Percentiles rank a stretch among this genome's conserved stretches.
These are phyloP conservation scores for Hormaphis cornu DNA, from an alignment of 1,140 invertebrate genomes.

Conservation along the genomic window DNA sequence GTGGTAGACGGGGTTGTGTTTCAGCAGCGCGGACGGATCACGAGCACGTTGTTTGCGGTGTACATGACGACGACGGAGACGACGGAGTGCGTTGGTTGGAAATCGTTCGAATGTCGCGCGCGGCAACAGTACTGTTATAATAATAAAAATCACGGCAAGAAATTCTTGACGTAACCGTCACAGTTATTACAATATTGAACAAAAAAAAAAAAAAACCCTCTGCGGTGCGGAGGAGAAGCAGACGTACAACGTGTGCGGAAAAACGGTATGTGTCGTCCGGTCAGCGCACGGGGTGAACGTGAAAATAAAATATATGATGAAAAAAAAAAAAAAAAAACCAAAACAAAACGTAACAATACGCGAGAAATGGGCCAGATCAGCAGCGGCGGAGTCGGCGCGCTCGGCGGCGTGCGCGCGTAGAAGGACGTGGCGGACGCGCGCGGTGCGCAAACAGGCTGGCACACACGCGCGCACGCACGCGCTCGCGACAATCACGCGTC, in stretches of 20 bases:
- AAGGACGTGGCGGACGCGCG: neutral
- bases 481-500: neutral
- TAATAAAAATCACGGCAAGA: too few relatives aligned
- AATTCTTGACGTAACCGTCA: neutral
- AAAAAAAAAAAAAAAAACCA: conserved; percentile 1
- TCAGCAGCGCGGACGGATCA: neutral
- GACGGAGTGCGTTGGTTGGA: neutral
- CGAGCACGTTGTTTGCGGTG: neutral
- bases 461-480: neutral
- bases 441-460: neutral
- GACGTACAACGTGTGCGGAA: neutral
- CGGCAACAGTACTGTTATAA: too few relatives aligned
- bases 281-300: neutral
- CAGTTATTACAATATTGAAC: too few relatives aligned
- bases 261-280: neutral
- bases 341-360: too few relatives aligned
- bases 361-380: conserved; percentile 10
- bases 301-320: neutral
- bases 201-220: too few relatives aligned
- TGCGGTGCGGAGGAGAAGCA: neutral
- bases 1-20: neutral
- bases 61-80: neutral
- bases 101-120: neutral
- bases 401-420: too few relatives aligned
- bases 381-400: neutral